Conservation (phyloP, 2,888 invertebrate genomes). For the Sympetrum striolatum region DNA sequence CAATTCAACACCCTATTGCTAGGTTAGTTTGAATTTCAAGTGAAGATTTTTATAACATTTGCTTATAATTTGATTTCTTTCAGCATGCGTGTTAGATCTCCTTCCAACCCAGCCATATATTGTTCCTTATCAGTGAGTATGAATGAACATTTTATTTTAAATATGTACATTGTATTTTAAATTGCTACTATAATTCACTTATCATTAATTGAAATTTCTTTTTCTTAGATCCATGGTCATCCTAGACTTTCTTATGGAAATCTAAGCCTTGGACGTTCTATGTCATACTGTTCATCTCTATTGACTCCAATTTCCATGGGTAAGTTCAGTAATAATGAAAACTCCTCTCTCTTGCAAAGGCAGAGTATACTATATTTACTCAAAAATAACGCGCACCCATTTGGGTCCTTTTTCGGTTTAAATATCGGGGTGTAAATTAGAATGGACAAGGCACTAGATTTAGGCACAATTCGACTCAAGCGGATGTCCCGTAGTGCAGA, state of each 20-base stretch:
- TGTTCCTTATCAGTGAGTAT: conserved; percentile 12
- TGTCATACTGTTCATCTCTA: conserved; percentile 41
- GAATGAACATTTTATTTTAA: neutral
- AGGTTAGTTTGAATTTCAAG: neutral
- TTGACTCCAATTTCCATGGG: conserved; percentile 41
- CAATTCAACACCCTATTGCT: neutral
- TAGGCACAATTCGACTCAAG: no score
- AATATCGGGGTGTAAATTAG: no score
- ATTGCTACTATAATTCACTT: neutral
- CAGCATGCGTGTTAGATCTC: conserved; percentile 8
- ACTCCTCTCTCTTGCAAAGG: no score
- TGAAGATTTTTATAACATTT: neutral
- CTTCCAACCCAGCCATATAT: neutral
- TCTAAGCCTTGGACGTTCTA: conserved; percentile 33
- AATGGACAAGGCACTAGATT: no score
- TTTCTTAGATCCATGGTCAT: conserved; percentile 21
- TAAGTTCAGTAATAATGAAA: neutral
- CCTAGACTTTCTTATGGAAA: conserved; percentile 3
- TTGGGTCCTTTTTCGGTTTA: no score
- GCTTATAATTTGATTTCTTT: neutral
- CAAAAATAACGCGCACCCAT: no score
- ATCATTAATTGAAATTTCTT: neutral
- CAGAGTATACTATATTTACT: no score
- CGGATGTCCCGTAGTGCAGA: no score
- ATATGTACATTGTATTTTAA: no score